Evolutionary conservation across 2,797 vertebrate genomes (phyloP).

Genomic region (Acanthurus leucopareius): DNA sequence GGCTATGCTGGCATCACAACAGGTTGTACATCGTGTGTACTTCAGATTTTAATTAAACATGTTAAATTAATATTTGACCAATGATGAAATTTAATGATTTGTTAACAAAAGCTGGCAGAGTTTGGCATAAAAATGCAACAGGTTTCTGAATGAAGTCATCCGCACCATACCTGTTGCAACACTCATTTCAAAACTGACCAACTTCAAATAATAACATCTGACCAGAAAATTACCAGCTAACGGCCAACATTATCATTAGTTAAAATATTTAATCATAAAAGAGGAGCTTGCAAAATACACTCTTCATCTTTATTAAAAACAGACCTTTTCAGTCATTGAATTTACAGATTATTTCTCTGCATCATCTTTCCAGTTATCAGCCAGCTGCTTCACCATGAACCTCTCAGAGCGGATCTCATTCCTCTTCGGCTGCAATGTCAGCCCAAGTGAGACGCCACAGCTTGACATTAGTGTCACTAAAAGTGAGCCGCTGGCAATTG

Average conservation of each 20-base stretch:
- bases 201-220: background rate
- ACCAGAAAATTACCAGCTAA: background rate
- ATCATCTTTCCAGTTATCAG: background rate
- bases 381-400: slow-evolving; percentile 67
- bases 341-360: background rate
- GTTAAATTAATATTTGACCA: too few relatives aligned
- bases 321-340: background rate
- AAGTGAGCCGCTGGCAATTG: slow-evolving; percentile 80
- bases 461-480: slow-evolving; percentile 81
- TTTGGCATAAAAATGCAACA: slow-evolving; percentile 13
- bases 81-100: background rate
- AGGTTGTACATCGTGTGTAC: background rate
- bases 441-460: slow-evolving; percentile 72
- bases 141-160: slow-evolving; percentile 2
- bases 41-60: background rate
- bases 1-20: background rate
- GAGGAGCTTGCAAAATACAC: background rate
- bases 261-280: background rate
- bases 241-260: background rate
- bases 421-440: slow-evolving; percentile 80
- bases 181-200: background rate
- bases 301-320: background rate
- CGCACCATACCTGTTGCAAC: background rate
- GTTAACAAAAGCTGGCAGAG: background rate
- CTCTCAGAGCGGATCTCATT: slow-evolving; percentile 57